Base-by-base conservation (phyloP, 2,797 vertebrate species). In the Vespertilio murinus region DNA sequence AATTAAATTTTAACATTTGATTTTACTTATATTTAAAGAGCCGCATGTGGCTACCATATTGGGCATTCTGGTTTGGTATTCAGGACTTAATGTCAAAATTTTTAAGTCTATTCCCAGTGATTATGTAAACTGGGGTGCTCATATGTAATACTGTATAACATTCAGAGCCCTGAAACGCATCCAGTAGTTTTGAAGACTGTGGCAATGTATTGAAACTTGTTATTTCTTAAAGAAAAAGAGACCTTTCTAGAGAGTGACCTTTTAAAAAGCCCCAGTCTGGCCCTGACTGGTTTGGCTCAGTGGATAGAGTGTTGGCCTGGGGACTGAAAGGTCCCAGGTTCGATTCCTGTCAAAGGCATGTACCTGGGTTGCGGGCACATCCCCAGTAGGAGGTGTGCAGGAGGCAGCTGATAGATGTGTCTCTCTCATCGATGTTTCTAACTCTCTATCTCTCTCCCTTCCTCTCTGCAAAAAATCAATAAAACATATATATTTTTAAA, bases 1-100 rank as follows among this genome's bases (percentile, higher is more conserved):
- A 90, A 54, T 30, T 69, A 45, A 83, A 52, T 90, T 61, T 33
- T 30, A 61, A 81, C 64, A 83, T 33, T 86, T 64, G 47, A 40
- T 71, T 85, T 54, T 56, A n/a, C 33, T 61, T 54, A n/a, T 64
- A 82, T 75, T 45, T 71, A 45, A 96, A 93, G 73, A 69, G 67
- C 59, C 8, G 5, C 18, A 0, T 69, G 33, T 88, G 61, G 28
- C 67, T 75, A 3, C 81, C 38, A 7, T 42, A 16, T 47, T 82
- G 80, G 65, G 65, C 54, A 35, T 35, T 9, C 8, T 59, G 47
- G 28, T 83, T 54, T 71, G 38, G 47, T 49, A 8, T 89, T 82
- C n/a, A 73, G 74, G 64, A 69, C 17, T 92, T 83, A 71, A 90
- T 88, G 35, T 79, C 13, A 82, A 33, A 71, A n/a, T 45, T n/a